These are phyloP conservation scores for Thera obeliscata DNA, from an alignment of 2,888 invertebrate genomes.

Conservation along the genomic window DNA sequence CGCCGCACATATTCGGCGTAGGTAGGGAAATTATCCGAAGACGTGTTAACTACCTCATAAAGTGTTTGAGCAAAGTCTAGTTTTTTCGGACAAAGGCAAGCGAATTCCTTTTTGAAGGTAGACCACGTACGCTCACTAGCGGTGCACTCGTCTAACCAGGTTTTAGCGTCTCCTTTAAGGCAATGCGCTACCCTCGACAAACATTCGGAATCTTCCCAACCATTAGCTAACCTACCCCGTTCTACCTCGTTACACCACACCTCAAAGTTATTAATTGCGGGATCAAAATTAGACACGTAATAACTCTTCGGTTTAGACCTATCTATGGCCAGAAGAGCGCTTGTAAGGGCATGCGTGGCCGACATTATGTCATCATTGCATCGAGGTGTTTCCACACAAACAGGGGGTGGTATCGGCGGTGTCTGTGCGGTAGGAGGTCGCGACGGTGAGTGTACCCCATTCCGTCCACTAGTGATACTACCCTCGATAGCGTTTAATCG, in stretches of 20 bases:
- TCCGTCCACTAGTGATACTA: too few species aligned
- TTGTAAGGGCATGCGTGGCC: too few species aligned
- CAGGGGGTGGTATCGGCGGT: too few species aligned
- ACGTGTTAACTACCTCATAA: constrained; percentile 24
- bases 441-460: too few species aligned
- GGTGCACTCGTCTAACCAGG: constrained; percentile 32
- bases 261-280: constrained; percentile 27
- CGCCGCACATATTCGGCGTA: constrained; percentile 32
- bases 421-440: too few species aligned
- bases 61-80: constrained; percentile 27
- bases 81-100: constrained; percentile 14
- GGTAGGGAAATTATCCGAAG: constrained; percentile 25
- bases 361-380: too few species aligned
- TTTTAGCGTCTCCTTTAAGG: constrained; percentile 30
- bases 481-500: too few species aligned
- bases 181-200: constrained; percentile 19
- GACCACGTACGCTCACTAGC: constrained; percentile 32
- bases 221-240: constrained; percentile 7
- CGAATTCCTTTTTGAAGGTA: constrained; percentile 31
- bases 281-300: constrained; percentile 32
- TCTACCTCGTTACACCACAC: constrained; percentile 33
- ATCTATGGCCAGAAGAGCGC: too few species aligned
- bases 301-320: too few species aligned
- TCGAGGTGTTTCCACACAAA: too few species aligned
- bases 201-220: constrained; percentile 15